A percentile compares a stretch with the other conserved stretches of the same genome.
phyloP scores from a whole-genome alignment of 2,888 invertebrate species.

The Thecophora atra region DNA sequence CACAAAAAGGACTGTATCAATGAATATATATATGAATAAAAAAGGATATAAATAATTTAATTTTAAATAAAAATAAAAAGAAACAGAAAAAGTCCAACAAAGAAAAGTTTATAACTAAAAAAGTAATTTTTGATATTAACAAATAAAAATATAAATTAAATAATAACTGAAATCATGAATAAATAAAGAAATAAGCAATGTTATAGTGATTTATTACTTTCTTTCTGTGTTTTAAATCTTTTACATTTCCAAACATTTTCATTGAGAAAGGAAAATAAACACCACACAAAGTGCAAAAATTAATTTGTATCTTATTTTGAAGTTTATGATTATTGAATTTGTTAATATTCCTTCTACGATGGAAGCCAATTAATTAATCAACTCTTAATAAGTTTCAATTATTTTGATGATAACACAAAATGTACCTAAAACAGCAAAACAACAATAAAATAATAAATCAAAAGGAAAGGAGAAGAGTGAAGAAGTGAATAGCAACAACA shows the following conservation, averaged over 20 bases:
- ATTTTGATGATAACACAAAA: background rate
- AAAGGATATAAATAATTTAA: background rate
- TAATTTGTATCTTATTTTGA: background rate
- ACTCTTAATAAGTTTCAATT: no score
- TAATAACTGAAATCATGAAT: no score
- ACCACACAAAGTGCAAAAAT: no score
- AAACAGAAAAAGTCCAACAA: background rate
- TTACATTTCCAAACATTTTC: no score
- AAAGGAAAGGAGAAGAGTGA: no score
- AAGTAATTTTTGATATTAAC: background rate
- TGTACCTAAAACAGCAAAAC: background rate
- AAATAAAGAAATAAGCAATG: no score
- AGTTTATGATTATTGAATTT: background rate
- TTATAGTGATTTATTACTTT: no score
- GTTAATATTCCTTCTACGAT: background rate
- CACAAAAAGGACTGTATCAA: background rate
- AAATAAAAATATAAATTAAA: background rate
- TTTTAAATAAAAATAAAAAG: background rate
- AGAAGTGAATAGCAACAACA: no score
- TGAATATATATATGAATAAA: background rate
- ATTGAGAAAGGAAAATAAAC: no score
- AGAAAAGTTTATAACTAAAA: background rate
- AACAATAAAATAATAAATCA: conserved; percentile 8
- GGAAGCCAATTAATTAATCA: no score
- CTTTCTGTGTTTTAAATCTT: no score